These are phyloP conservation scores for Hedya salicella DNA, from an alignment of 2,888 invertebrate genomes.

Conservation along the genomic window DNA sequence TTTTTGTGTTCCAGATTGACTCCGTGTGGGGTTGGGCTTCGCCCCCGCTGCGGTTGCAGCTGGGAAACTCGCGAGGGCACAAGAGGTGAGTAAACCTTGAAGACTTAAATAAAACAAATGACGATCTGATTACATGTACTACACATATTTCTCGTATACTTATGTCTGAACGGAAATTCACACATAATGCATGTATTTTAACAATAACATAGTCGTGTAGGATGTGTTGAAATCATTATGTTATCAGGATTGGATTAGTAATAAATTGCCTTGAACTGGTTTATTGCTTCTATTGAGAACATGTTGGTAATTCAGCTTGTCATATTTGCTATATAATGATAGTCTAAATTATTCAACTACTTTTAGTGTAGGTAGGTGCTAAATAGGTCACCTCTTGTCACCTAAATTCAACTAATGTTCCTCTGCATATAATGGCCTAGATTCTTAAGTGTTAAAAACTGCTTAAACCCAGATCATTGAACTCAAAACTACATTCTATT, in stretches of 20 bases:
- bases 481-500: neutral
- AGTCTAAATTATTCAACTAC: slow-evolving; percentile 8
- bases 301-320: slow-evolving; percentile 6
- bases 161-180: slow-evolving; percentile 2
- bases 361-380: slow-evolving; percentile 28
- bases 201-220: slow-evolving; percentile 18
- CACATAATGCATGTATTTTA: slow-evolving; percentile 2
- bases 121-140: slow-evolving; percentile 8
- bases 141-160: slow-evolving; percentile 10
- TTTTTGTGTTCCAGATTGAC: slow-evolving; percentile 90
- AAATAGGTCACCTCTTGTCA: slow-evolving; percentile 42
- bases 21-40: slow-evolving; percentile 98
- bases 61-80: slow-evolving; percentile 86
- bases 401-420: slow-evolving; percentile 26
- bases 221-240: slow-evolving; percentile 32
- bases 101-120: slow-evolving; percentile 27
- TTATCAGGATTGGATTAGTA: slow-evolving; percentile 34
- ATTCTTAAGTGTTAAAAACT: neutral
- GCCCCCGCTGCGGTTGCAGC: slow-evolving; percentile 93
- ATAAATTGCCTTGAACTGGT: slow-evolving; percentile 40
- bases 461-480: neutral
- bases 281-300: slow-evolving; percentile 31
- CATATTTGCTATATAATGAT: slow-evolving; percentile 2
- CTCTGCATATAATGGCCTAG: slow-evolving; percentile 1
- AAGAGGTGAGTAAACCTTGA: slow-evolving; percentile 73